phyloP scores from a whole-genome alignment of 2,113 vertebrate genomes.

The Mellivora capensis region DNA sequence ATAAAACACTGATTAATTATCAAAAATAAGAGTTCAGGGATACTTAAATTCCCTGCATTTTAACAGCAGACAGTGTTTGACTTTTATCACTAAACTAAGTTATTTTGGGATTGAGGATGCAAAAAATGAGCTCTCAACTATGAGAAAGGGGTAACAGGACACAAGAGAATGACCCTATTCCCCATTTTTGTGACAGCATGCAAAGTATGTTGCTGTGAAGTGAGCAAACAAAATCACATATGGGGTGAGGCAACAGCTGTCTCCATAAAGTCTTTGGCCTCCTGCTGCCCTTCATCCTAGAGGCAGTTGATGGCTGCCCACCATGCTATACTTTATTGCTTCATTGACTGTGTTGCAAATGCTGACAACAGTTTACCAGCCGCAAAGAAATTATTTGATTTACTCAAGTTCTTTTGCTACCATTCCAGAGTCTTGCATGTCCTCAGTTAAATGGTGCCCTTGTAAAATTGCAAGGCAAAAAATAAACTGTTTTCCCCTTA shows the following conservation, averaged over 20 bases:
- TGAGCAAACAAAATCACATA: slow-evolving; percentile 59
- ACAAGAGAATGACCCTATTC: slow-evolving; percentile 48
- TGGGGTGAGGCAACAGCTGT: slow-evolving; percentile 63
- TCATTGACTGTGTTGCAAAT: slow-evolving; percentile 72
- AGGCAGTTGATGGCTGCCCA: slow-evolving; percentile 68
- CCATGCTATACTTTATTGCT: slow-evolving; percentile 70
- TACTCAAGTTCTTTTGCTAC: slow-evolving; percentile 68
- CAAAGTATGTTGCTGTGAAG: slow-evolving; percentile 27
- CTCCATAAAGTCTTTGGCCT: slow-evolving; percentile 65
- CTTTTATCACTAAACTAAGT: slow-evolving; percentile 66
- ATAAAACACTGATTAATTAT: slow-evolving; percentile 78
- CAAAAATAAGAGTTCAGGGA: slow-evolving; percentile 68
- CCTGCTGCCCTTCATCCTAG: slow-evolving; percentile 65
- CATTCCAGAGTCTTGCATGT: slow-evolving; percentile 63
- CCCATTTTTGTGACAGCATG: slow-evolving; percentile 53
- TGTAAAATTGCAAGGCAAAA: slow-evolving; percentile 76
- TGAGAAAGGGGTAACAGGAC: slow-evolving; percentile 42
- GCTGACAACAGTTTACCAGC: slow-evolving; percentile 70
- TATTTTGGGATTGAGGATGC: not conserved
- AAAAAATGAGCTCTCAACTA: not conserved
- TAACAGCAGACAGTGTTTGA: slow-evolving; percentile 67
- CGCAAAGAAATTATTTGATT: slow-evolving; percentile 73
- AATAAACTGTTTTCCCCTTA: slow-evolving; percentile 80
- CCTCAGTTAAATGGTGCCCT: slow-evolving; percentile 78
- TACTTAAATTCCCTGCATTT: slow-evolving; percentile 70